Percentiles rank a stretch among this genome's conserved stretches.
Evolutionary conservation across 2,113 vertebrate species (phyloP).

Genomic region (Xiphorhynchus elegans): DNA sequence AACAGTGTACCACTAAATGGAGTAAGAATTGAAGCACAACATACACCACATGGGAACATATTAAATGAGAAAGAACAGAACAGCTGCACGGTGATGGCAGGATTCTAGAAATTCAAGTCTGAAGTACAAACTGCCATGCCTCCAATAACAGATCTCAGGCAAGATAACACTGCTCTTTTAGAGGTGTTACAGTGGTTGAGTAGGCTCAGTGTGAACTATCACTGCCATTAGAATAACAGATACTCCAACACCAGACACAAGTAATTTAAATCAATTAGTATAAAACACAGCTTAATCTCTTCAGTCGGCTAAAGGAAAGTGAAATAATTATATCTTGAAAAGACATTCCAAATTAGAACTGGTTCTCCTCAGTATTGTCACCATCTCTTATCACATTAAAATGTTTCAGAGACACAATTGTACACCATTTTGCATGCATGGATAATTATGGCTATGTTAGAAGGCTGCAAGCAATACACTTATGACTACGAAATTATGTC

Average conservation of each 20-base stretch:
- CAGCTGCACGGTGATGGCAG: not conserved
- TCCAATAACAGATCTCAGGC: not conserved
- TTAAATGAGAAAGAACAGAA: not conserved
- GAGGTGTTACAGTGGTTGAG: not conserved
- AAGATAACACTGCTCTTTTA: not conserved
- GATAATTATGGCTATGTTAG: not conserved
- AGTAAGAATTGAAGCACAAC: not conserved
- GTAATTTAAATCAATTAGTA: not conserved
- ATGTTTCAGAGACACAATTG: not conserved
- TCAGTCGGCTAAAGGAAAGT: not conserved
- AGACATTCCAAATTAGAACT: not conserved
- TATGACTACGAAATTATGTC: not conserved
- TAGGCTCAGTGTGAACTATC: not conserved
- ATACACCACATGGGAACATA: fast-evolving
- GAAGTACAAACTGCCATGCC: not conserved
- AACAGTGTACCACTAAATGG: not conserved
- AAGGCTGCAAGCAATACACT: not conserved
- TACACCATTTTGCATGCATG: not conserved
- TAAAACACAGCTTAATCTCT: not conserved
- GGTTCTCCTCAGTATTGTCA: not conserved
- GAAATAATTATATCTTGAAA: not conserved
- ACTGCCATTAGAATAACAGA: not conserved
- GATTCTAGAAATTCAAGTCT: not conserved
- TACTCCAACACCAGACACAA: not conserved
- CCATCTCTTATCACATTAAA: not conserved